These are phyloP conservation scores for Ptilodon capucinus DNA, from an alignment of 2,888 invertebrate genomes.

Conservation along the genomic window DNA sequence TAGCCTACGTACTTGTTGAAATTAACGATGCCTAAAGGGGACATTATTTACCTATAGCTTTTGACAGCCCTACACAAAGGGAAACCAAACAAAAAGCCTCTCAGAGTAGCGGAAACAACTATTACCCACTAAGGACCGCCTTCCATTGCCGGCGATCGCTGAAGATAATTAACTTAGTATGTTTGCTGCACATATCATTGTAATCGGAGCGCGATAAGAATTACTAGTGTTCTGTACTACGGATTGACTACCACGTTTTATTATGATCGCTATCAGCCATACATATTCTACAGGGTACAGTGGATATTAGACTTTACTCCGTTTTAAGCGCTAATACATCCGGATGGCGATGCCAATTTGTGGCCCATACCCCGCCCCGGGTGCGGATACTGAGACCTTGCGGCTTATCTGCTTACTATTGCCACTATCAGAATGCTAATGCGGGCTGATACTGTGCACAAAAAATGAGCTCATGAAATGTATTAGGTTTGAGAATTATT, in stretches of 20 bases:
- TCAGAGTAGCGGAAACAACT: neutral
- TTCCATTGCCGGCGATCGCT: neutral
- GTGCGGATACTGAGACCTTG: neutral
- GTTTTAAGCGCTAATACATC: constrained; percentile 2
- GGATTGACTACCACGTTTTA: too few relatives aligned
- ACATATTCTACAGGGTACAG: too few relatives aligned
- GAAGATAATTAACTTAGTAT: neutral
- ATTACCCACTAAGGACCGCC: neutral
- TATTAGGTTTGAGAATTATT: too few relatives aligned
- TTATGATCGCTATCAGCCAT: too few relatives aligned
- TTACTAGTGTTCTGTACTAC: too few relatives aligned
- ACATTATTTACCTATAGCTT: neutral
- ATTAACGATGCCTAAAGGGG: too few relatives aligned
- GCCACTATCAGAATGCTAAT: neutral
- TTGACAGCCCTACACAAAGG: neutral
- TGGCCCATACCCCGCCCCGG: constrained; percentile 3
- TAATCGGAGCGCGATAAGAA: too few relatives aligned
- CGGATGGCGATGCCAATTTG: constrained; percentile 1
- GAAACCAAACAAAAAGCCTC: constrained; percentile 1
- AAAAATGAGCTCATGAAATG: neutral
- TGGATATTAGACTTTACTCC: neutral
- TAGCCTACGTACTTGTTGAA: too few relatives aligned
- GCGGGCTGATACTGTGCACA: neutral
- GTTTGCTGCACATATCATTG: too few relatives aligned
- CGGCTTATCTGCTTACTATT: neutral